Evolutionary conservation across 2,113 vertebrate genomes (phyloP).

Genomic region (Syngnathus scovelli): DNA sequence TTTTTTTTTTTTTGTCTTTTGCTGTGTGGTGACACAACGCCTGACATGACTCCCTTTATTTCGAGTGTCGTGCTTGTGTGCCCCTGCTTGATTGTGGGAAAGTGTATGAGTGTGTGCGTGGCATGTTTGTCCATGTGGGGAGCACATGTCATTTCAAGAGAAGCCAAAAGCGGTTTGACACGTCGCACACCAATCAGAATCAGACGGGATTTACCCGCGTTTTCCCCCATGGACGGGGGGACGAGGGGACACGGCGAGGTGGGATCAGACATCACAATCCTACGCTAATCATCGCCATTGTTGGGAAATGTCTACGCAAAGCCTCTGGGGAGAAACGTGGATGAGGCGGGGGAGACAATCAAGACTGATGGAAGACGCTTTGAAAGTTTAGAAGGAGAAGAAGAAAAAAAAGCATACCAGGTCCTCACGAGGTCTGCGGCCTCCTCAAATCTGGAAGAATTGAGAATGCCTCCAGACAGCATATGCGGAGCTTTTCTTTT

Average conservation of each 20-base stretch:
- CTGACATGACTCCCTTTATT: not conserved
- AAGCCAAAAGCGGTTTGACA: not conserved
- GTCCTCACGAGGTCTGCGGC: not conserved
- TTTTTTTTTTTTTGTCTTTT: not conserved
- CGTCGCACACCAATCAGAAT: slow-evolving; percentile 7
- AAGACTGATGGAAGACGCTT: not conserved
- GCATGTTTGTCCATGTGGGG: slow-evolving; percentile 3
- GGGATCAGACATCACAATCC: slow-evolving; percentile 66
- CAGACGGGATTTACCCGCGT: slow-evolving; percentile 20
- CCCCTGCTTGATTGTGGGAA: not conserved
- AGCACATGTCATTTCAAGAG: not conserved
- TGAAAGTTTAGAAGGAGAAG: slow-evolving; percentile 36
- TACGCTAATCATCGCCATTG: slow-evolving; percentile 57
- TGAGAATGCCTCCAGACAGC: not conserved
- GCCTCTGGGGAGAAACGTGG: slow-evolving; percentile 47
- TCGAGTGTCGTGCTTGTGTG: not conserved
- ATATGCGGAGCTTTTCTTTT: not conserved
- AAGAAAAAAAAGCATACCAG: slow-evolving; percentile 40
- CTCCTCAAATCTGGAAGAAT: not conserved
- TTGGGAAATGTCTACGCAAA: slow-evolving; percentile 54
- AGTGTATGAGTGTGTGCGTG: slow-evolving; percentile 4
- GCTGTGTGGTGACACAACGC: not conserved
- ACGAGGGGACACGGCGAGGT: not conserved
- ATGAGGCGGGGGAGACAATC: slow-evolving; percentile 23
- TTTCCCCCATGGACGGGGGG: slow-evolving; percentile 36